phyloP scores from a whole-genome alignment of 2,888 invertebrate species.

The Drosophila seclusa region DNA sequence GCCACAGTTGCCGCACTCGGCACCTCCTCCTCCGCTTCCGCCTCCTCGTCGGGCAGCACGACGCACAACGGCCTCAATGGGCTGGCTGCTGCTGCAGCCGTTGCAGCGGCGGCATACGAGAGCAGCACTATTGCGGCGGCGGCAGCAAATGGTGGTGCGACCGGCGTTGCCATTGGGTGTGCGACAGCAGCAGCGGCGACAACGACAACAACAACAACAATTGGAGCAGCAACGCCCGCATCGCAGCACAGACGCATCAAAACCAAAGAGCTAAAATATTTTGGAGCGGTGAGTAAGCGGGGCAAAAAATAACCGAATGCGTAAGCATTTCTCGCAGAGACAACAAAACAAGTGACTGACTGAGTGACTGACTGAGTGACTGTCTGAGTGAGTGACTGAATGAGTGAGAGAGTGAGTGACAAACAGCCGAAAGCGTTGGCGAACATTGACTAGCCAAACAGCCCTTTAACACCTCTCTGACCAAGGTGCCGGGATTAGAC shows the following conservation, averaged over 20 bases:
- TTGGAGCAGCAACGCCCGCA: conserved; percentile 65
- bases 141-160: conserved; percentile 69
- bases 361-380: conserved; percentile 4
- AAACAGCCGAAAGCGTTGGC: conserved; percentile 16
- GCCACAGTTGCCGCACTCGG: conserved; percentile 37
- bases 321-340: conserved; percentile 45
- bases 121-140: conserved; percentile 69
- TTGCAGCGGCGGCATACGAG: conserved; percentile 68
- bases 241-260: conserved; percentile 82
- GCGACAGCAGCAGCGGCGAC: conserved; percentile 30
- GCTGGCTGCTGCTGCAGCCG: conserved; percentile 69
- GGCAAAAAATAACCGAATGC: conserved; percentile 61
- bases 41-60: conserved; percentile 36
- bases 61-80: conserved; percentile 75
- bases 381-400: neutral
- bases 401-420: conserved; percentile 15
- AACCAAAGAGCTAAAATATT: conserved; percentile 84
- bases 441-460: conserved; percentile 34
- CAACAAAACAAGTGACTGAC: conserved; percentile 16
- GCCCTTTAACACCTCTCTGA: conserved; percentile 23
- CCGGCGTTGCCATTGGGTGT: conserved; percentile 34
- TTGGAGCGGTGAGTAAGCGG: conserved; percentile 83
- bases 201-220: conserved; percentile 32
- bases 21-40: conserved; percentile 32
- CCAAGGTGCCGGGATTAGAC: conserved; percentile 9